These are phyloP conservation scores for Mionectes olivaceus DNA, from an alignment of 2,797 vertebrate species.

Conservation along the genomic window DNA sequence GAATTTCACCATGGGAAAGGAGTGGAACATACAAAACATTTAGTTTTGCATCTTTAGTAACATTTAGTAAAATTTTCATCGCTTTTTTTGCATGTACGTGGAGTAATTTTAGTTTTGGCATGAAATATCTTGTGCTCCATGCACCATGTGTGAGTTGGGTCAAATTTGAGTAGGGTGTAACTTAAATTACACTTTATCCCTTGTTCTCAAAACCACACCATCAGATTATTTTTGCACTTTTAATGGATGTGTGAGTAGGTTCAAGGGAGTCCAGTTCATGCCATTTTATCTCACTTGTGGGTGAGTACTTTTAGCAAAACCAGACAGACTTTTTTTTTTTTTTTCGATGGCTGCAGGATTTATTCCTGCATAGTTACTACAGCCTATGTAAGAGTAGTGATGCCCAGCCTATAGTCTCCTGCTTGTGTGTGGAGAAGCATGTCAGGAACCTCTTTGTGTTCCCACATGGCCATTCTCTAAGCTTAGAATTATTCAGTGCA, in stretches of 20 bases:
- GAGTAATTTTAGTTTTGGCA: neutral
- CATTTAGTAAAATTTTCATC: neutral
- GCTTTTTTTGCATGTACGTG: neutral
- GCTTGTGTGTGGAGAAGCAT: neutral
- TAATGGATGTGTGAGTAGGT: neutral
- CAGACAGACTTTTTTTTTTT: too few relatives aligned
- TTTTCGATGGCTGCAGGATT: neutral
- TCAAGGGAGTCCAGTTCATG: neutral
- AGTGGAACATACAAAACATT: conserved; percentile 13
- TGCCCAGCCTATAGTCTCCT: neutral
- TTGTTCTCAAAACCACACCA: neutral
- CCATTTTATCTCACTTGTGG: neutral
- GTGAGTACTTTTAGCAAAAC: neutral
- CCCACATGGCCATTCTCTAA: neutral
- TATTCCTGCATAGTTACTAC: neutral
- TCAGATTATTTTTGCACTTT: neutral
- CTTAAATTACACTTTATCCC: neutral
- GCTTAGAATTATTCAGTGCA: neutral
- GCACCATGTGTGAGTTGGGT: neutral
- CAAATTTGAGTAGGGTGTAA: neutral
- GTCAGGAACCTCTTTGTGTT: neutral
- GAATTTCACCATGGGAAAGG: conserved; percentile 38
- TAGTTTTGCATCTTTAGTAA: neutral
- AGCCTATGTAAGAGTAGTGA: neutral
- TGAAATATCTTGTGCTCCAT: neutral